A percentile compares a stretch with the other conserved stretches of the same genome.
These are phyloP conservation scores for Pogonocichla stellata DNA, from an alignment of 2,113 vertebrate species.

Conservation along the genomic window DNA sequence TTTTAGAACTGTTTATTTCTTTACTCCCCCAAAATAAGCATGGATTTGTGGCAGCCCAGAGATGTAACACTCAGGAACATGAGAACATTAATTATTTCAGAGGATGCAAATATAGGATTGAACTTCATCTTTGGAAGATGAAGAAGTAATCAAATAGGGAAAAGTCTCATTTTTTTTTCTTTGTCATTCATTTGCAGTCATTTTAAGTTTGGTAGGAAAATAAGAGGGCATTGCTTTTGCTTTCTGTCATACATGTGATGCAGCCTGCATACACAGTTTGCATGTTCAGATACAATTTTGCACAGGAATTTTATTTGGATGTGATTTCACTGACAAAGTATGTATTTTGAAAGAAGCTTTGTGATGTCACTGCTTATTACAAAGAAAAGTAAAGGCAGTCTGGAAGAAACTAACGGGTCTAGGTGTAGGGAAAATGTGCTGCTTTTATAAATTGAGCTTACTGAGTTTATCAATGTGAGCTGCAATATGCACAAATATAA, in stretches of 20 bases:
- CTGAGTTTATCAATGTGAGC: neutral
- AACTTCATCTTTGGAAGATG: neutral
- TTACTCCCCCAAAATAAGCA: neutral
- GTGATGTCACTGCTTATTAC: neutral
- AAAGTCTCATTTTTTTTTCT: neutral
- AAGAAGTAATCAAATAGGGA: neutral
- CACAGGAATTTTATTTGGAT: neutral
- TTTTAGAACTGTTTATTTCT: neutral
- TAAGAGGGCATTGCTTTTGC: neutral
- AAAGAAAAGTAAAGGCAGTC: neutral
- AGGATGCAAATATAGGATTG: neutral
- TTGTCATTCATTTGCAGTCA: neutral
- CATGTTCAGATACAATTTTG: neutral
- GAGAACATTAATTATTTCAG: neutral
- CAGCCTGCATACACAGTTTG: neutral
- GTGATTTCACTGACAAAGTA: neutral
- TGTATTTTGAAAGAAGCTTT: neutral
- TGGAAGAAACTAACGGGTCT: neutral
- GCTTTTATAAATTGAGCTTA: neutral
- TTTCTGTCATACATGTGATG: neutral
- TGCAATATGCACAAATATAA: neutral
- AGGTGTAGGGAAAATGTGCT: neutral
- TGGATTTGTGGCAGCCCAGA: neutral
- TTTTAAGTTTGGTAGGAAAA: neutral
- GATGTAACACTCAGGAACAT: neutral